phyloP scores from a whole-genome alignment of 2,113 vertebrate genomes.

The Sceloporus undulatus region DNA sequence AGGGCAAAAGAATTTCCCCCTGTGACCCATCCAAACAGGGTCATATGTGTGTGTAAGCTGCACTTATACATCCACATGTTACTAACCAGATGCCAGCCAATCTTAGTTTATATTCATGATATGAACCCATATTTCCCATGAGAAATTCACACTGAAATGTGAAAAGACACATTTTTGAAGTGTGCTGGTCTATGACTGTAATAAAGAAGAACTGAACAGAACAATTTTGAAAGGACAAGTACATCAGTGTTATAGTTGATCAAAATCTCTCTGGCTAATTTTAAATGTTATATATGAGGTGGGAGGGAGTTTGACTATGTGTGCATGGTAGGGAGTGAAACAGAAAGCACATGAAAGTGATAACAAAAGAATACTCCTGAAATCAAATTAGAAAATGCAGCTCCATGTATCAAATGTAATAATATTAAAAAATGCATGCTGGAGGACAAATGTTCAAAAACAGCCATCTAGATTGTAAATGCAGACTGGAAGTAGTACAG shows the following conservation, averaged over 20 bases:
- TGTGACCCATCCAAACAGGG: too few relatives aligned
- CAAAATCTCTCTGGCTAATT: background rate
- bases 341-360: background rate
- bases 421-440: conserved; percentile 38
- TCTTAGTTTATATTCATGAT: background rate
- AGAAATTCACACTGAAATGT: conserved; percentile 16
- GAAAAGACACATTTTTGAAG: background rate
- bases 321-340: background rate
- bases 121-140: background rate
- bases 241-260: background rate
- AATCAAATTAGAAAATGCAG: background rate
- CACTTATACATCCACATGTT: too few relatives aligned
- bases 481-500: background rate
- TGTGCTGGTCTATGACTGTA: too few relatives aligned
- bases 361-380: conserved; percentile 5
- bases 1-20: too few relatives aligned
- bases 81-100: too few relatives aligned
- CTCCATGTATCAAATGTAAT: background rate
- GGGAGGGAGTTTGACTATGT: background rate
- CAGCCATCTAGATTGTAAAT: conserved; percentile 1
- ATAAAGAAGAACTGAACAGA: background rate
- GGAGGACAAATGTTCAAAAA: conserved; percentile 18
- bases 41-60: too few relatives aligned
- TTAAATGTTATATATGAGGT: background rate
- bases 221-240: background rate